These are phyloP conservation scores for Sparus aurata DNA, from an alignment of 2,797 vertebrate genomes.

Conservation along the genomic window DNA sequence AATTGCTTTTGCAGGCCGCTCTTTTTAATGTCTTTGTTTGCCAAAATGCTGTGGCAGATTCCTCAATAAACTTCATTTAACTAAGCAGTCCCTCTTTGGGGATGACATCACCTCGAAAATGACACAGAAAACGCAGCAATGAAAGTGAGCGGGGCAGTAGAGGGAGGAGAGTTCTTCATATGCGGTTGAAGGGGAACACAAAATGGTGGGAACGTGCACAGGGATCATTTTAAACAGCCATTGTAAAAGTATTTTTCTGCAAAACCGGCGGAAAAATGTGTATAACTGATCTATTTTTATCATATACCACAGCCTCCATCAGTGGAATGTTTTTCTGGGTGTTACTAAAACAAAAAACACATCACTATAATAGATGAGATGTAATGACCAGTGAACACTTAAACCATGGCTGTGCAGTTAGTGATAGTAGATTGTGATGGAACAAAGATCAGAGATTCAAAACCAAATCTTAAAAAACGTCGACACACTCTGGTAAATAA, in stretches of 20 bases:
- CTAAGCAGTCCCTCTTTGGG: slow-evolving; percentile 64
- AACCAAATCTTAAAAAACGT: not conserved
- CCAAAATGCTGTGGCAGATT: slow-evolving; percentile 70
- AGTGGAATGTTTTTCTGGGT: slow-evolving; percentile 65
- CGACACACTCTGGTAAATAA: slow-evolving; percentile 21
- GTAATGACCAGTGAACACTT: slow-evolving; percentile 41
- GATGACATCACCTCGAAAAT: slow-evolving; percentile 77
- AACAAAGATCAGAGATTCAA: slow-evolving; percentile 25
- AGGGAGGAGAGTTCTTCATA: slow-evolving; percentile 63
- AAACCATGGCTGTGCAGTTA: slow-evolving; percentile 11
- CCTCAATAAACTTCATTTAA: slow-evolving; percentile 77
- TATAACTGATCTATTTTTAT: slow-evolving; percentile 65
- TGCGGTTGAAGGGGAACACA: slow-evolving; percentile 64
- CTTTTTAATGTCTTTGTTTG: slow-evolving; percentile 79
- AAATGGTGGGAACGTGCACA: slow-evolving; percentile 65
- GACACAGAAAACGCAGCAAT: slow-evolving; percentile 77
- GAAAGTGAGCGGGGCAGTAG: slow-evolving; percentile 71
- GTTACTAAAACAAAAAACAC: slow-evolving; percentile 55
- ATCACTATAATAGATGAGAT: slow-evolving; percentile 45
- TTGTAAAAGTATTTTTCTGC: slow-evolving; percentile 68
- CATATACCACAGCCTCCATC: slow-evolving; percentile 29
- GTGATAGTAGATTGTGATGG: slow-evolving; percentile 16
- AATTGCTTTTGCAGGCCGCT: slow-evolving; percentile 63
- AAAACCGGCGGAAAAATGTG: slow-evolving; percentile 61
- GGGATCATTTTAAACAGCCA: slow-evolving; percentile 59